These are phyloP conservation scores for Cataglyphis albicans DNA, from an alignment of 2,888 invertebrate genomes.

Conservation along the genomic window DNA sequence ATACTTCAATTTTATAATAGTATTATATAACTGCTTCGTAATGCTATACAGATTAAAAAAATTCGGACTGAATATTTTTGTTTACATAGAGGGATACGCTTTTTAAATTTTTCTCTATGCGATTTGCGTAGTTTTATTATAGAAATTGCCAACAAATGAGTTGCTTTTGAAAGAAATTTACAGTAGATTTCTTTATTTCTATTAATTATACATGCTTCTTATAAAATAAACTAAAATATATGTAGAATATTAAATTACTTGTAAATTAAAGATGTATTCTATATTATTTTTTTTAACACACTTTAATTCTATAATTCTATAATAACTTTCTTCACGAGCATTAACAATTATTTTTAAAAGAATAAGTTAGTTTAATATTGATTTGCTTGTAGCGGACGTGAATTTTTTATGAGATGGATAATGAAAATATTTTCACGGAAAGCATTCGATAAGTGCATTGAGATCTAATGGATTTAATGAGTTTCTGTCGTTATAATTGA, in stretches of 20 bases:
- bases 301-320: background rate
- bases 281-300: background rate
- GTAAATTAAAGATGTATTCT: background rate
- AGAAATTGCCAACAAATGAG: background rate
- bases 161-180: background rate
- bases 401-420: background rate
- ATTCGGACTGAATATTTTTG: background rate
- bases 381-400: background rate
- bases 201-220: conserved; percentile 10
- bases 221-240: background rate
- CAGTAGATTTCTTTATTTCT: background rate
- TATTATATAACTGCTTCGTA: background rate
- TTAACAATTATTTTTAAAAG: background rate
- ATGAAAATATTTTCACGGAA: conserved; percentile 37
- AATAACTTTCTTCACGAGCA: background rate
- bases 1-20: background rate
- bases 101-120: background rate
- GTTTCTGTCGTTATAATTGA: conserved; percentile 71
- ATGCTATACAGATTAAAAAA: background rate
- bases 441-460: conserved; percentile 65
- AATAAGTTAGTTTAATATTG: conserved; percentile 15
- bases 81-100: background rate
- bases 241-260: background rate
- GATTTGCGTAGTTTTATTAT: background rate
- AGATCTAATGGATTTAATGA: conserved; percentile 71